Evolutionary conservation across 2,888 invertebrate genomes (phyloP).

Genomic region (Chalcosyrphus nemorum): DNA sequence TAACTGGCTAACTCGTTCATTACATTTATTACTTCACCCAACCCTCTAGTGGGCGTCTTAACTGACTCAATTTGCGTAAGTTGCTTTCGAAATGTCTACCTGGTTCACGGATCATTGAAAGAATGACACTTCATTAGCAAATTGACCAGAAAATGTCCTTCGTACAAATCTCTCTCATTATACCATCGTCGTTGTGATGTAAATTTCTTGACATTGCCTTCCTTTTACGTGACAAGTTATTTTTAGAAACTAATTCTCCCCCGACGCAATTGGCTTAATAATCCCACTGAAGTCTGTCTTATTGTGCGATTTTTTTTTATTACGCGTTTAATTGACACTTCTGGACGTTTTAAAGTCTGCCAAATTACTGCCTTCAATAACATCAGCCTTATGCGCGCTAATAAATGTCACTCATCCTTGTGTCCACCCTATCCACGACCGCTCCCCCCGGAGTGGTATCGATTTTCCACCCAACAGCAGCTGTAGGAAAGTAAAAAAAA

Average conservation of each 20-base stretch:
- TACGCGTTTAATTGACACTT: conserved; percentile 7
- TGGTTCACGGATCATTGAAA: neutral
- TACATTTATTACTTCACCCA: neutral
- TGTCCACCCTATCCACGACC: neutral
- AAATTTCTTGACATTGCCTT: neutral
- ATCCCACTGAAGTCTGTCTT: neutral
- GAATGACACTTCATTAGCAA: neutral
- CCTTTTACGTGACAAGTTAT: neutral
- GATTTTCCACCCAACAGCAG: conserved; percentile 23
- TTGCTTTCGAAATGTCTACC: neutral
- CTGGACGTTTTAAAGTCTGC: neutral
- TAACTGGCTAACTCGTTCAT: neutral
- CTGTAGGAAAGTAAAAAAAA: neutral
- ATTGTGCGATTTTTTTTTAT: neutral
- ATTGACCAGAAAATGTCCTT: neutral
- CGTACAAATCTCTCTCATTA: neutral
- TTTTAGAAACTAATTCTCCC: neutral
- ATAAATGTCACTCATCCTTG: neutral
- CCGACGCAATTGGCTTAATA: neutral
- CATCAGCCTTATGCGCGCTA: neutral
- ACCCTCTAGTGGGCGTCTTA: neutral
- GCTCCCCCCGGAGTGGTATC: neutral
- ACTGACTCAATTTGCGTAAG: neutral
- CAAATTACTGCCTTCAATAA: neutral
- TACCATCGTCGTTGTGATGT: neutral